Conservation (phyloP, 2,888 invertebrate genomes). For the Lagria hirta region DNA sequence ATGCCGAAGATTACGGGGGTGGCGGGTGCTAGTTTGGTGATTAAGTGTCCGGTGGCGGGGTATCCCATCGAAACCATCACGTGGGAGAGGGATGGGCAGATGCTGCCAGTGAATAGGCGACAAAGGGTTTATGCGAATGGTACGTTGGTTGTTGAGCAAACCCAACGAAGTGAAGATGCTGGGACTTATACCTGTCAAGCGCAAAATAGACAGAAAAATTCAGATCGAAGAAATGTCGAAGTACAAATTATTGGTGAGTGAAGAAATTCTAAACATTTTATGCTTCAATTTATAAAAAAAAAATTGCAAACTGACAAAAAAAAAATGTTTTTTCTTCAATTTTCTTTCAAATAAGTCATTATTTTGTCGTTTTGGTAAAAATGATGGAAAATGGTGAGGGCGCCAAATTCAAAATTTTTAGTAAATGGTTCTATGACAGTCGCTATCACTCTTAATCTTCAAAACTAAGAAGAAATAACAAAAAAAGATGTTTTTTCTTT, state of each 20-base stretch:
- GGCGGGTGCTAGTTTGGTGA: conserved; percentile 78
- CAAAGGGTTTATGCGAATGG: conserved; percentile 87
- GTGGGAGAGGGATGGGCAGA: conserved; percentile 89
- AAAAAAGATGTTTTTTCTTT: no score
- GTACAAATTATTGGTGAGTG: conserved; percentile 65
- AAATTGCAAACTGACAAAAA: no score
- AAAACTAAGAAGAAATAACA: no score
- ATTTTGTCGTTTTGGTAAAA: no score
- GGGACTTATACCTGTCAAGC: conserved; percentile 91
- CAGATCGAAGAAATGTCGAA: conserved; percentile 73
- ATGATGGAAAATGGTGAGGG: no score
- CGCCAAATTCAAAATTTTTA: no score
- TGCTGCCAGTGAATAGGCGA: conserved; percentile 82
- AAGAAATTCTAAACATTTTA: no score
- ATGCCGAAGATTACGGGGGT: conserved; percentile 89
- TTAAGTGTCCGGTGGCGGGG: conserved; percentile 88
- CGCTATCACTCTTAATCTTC: no score
- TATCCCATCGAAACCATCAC: conserved; percentile 84
- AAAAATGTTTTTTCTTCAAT: no score
- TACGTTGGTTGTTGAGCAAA: conserved; percentile 81
- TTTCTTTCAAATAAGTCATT: no score
- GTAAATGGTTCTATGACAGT: no score
- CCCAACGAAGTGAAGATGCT: conserved; percentile 81
- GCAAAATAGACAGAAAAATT: conserved; percentile 78
- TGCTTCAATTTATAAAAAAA: no score